Evolutionary conservation across 1,140 invertebrate species (phyloP), one percentile per base, ranked within the genome.

Genomic region (Liolophura sinensis): DNA sequence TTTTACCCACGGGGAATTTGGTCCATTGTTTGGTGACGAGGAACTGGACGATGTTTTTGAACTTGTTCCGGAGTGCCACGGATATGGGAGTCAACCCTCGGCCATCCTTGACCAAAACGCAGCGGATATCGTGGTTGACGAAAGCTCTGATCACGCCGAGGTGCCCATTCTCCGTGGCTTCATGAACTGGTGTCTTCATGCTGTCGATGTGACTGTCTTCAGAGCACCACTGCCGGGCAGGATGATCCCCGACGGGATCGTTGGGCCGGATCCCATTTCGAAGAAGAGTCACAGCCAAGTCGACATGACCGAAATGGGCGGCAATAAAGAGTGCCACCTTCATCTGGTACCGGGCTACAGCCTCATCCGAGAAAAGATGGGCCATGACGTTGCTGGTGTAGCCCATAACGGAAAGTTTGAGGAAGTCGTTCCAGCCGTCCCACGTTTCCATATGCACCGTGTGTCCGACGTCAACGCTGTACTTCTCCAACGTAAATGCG

Each of bases 401-500:
- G n/a, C 83, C 82, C 64, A 78, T 72, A 22, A 79, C 74, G 46
- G 75, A 70, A 31, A 79, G 67, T 64, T 80, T 81, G 0, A 84
- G 71, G 55, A 84, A 79, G 58, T 84, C 81, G 48, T 77, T 82
- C 80, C 81, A 84, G n/a, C 83, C 83, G 62, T 84, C 82, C 81
- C 82, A 83, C 46, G 76, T 80, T 59, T 84, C 78, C 58, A 83
- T 64, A n/a, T 69, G 62, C 1, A 84, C 68, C 3, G 74, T 82
- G 50, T 77, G 67, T 20, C 81, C 80, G 1, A 74, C 67, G 46
- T 78, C 69, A 16, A 84, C 68, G 24, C 68, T 71, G 58, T 85
- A 85, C 58, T 78, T 74, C 56, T 80, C 78, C 20, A 84, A 68
- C 11, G 64, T 64, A 60, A 83, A 74, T 1, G 62, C 55, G 56